Conservation (phyloP, 2,888 invertebrate genomes). For the Euzophera pinguis region DNA sequence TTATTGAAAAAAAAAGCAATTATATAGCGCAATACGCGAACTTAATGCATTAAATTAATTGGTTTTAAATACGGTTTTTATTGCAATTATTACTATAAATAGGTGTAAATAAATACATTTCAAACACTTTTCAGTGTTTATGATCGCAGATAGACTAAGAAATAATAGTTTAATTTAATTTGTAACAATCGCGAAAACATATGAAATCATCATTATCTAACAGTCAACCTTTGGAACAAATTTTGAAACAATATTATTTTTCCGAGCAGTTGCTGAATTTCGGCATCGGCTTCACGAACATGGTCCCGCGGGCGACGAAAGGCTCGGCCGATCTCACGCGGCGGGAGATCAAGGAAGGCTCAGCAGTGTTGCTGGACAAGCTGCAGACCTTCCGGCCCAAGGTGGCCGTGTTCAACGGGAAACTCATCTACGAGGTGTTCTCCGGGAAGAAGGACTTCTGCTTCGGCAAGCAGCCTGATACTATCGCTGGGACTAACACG, state of each 20-base stretch:
- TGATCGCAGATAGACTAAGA: too few relatives aligned
- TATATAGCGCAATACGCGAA: too few relatives aligned
- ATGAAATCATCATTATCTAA: too few relatives aligned
- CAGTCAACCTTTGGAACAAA: too few relatives aligned
- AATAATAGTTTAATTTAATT: too few relatives aligned
- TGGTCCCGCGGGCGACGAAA: slow-evolving; percentile 96
- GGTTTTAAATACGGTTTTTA: too few relatives aligned
- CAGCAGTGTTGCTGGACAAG: slow-evolving; percentile 92
- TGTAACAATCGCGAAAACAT: too few relatives aligned
- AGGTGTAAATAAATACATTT: too few relatives aligned
- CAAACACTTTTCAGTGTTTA: too few relatives aligned
- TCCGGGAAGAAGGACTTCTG: slow-evolving; percentile 98
- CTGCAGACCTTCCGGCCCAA: slow-evolving; percentile 95
- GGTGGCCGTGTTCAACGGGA: slow-evolving; percentile 99
- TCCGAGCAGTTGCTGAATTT: slow-evolving; percentile 85
- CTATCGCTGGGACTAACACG: slow-evolving; percentile 95
- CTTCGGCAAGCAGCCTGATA: slow-evolving; percentile 96
- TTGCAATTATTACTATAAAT: too few relatives aligned
- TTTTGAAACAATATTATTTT: neutral
- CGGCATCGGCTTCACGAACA: slow-evolving; percentile 99
- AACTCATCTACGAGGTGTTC: slow-evolving; percentile 98
- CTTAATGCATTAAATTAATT: too few relatives aligned
- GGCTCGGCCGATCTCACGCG: slow-evolving; percentile 97
- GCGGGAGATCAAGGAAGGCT: slow-evolving; percentile 96
- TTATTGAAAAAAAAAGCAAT: too few relatives aligned